Evolutionary conservation across 2,888 invertebrate genomes (phyloP), one percentile per base, ranked within the genome.

Genomic region (Acleris literana): DNA sequence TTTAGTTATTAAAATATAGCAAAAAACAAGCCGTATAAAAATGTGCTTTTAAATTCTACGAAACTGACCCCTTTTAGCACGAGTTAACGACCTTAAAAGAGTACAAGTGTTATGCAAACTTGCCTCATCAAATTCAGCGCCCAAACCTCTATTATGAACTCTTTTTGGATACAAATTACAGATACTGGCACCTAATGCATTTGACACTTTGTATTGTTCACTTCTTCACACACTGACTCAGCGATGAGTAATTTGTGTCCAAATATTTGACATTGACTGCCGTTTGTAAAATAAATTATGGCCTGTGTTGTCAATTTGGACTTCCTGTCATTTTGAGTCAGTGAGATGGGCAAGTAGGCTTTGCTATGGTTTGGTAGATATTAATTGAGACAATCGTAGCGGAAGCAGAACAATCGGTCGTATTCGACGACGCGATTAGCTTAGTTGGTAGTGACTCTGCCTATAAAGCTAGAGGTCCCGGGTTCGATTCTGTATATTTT

Each of bases 221-320:
- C 46, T 57, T 57, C 29, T 63, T 57, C 69, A 72, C 75, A 71
- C 74, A 64, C 63, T 78, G 76, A 76, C 71, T 76, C 75, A 76
- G 5, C 63, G 46, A 56, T 76, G 75, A 76, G 63, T 77, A 76
- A 79, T 71, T 66, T 57, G 48, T 66, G 64, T 58, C 51, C 65
- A 65, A 65, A 65, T 54, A 61, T 65, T 59, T 13, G 58, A 48
- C 51, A 22, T 60, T 25, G 59, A 46, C 22, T 33, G 55, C 18
- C 43, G 59, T 60, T 65, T 64, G 64, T 58, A 33, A 48, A 61
- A 51, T 56, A 56, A 29, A 56, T 65, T 56, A 60, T 20, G 43
- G 55, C 22, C 18, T 6, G 33, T 33, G 33, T 9, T 65, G 64
- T 55, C 59, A 39, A 53, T 58, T 20, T 48, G 39, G 20, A 44